phyloP scores from a whole-genome alignment of 2,888 invertebrate genomes.

The Monochamus alternatus region DNA sequence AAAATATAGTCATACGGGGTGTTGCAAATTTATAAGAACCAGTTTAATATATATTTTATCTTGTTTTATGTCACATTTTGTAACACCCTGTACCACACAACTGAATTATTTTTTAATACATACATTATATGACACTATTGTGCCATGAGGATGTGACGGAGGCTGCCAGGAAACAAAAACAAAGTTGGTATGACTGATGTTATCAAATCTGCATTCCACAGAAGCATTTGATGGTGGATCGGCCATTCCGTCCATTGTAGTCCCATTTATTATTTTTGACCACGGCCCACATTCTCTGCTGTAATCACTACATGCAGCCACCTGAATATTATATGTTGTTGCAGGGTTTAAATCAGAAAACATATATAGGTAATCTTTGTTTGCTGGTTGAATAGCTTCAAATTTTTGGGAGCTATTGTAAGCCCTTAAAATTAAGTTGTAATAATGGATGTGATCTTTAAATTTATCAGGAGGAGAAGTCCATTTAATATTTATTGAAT shows the following conservation, averaged over 20 bases:
- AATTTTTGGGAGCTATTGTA: constrained; percentile 72
- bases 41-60: background rate
- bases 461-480: constrained; percentile 78
- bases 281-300: constrained; percentile 84
- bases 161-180: constrained; percentile 83
- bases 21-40: background rate
- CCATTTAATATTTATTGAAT: constrained; percentile 89
- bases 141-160: constrained; percentile 84
- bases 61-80: background rate
- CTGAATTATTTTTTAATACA: constrained; percentile 30
- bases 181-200: constrained; percentile 75
- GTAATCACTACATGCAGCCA: constrained; percentile 86
- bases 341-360: constrained; percentile 85
- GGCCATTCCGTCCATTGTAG: constrained; percentile 87
- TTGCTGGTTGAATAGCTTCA: constrained; percentile 79
- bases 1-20: background rate
- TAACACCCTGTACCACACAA: background rate
- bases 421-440: constrained; percentile 79
- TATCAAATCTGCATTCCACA: constrained; percentile 79
- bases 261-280: constrained; percentile 85
- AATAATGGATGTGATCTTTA: constrained; percentile 83
- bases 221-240: constrained; percentile 81
- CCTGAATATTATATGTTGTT: constrained; percentile 86
- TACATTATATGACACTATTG: constrained; percentile 84
- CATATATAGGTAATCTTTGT: constrained; percentile 82